phyloP scores from a whole-genome alignment of 2,888 invertebrate species.

The Monopis laevigella region DNA sequence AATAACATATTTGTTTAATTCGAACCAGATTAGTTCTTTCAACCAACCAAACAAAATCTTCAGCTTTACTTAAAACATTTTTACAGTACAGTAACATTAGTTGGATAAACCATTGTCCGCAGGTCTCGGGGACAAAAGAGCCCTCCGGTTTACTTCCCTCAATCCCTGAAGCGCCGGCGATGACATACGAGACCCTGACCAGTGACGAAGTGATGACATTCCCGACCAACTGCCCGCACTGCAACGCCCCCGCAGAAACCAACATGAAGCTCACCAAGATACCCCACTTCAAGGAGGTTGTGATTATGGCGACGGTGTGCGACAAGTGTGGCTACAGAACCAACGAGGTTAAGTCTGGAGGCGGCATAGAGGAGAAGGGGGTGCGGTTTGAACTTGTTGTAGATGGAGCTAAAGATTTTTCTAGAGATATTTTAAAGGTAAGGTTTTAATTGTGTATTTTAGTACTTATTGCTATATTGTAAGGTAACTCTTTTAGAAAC shows the following conservation, averaged over 20 bases:
- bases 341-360: slow-evolving; percentile 84
- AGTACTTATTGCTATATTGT: background rate
- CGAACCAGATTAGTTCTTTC: too few species aligned
- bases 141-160: too few species aligned
- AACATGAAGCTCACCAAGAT: slow-evolving; percentile 96
- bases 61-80: too few species aligned
- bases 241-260: slow-evolving; percentile 83
- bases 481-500: too few species aligned
- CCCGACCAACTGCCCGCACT: slow-evolving; percentile 86
- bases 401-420: slow-evolving; percentile 78
- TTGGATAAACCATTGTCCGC: too few species aligned
- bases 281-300: slow-evolving; percentile 97
- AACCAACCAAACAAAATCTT: too few species aligned
- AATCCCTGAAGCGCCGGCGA: too few species aligned
- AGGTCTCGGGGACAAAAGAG: too few species aligned
- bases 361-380: slow-evolving; percentile 87
- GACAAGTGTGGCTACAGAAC: slow-evolving; percentile 78
- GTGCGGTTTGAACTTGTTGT: slow-evolving; percentile 80
- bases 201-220: slow-evolving; percentile 84
- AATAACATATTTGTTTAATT: too few species aligned
- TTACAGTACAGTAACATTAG: too few species aligned
- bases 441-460: slow-evolving; percentile 8
- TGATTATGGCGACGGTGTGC: slow-evolving; percentile 97
- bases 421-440: slow-evolving; percentile 93
- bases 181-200: slow-evolving; percentile 72